A percentile compares a stretch with the other conserved stretches of the same genome.
Conservation (phyloP, 2,888 invertebrate genomes). For the Meghimatium bilineatum region DNA sequence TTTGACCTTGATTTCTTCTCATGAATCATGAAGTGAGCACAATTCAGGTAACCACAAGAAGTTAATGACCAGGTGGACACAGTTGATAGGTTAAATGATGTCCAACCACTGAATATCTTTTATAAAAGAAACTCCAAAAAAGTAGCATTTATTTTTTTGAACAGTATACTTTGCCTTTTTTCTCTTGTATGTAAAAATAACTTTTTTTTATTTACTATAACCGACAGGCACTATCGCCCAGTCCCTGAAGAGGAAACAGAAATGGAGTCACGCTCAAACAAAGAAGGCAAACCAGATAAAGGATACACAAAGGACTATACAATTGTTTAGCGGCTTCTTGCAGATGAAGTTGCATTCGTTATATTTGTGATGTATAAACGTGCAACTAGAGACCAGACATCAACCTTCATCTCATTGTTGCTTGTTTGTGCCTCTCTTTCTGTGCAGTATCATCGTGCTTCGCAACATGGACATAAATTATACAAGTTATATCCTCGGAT, state of each 20-base stretch:
- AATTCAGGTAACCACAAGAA: too few species aligned
- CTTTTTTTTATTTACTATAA: neutral
- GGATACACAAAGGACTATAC: slow-evolving; percentile 72
- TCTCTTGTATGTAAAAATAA: neutral
- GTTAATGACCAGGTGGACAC: too few species aligned
- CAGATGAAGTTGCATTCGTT: slow-evolving; percentile 7
- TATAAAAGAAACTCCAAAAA: too few species aligned
- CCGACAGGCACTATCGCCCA: slow-evolving; percentile 62
- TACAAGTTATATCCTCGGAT: neutral
- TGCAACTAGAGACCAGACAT: neutral
- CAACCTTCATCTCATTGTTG: slow-evolving; percentile 18
- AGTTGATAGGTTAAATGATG: too few species aligned
- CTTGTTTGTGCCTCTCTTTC: neutral
- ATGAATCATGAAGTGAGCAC: too few species aligned
- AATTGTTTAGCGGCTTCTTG: slow-evolving; percentile 56
- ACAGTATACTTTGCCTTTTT: too few species aligned
- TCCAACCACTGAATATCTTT: too few species aligned
- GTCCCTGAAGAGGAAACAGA: slow-evolving; percentile 58
- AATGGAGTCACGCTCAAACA: slow-evolving; percentile 46
- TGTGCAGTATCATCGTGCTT: slow-evolving; percentile 22
- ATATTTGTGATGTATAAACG: neutral
- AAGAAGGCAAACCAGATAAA: slow-evolving; percentile 57
- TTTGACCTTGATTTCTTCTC: too few species aligned
- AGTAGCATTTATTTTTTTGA: too few species aligned
- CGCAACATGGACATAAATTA: neutral